Percentiles rank a stretch among this genome's conserved stretches.
phyloP scores from a whole-genome alignment of 1,140 invertebrate genomes.

The Idris sp. region DNA sequence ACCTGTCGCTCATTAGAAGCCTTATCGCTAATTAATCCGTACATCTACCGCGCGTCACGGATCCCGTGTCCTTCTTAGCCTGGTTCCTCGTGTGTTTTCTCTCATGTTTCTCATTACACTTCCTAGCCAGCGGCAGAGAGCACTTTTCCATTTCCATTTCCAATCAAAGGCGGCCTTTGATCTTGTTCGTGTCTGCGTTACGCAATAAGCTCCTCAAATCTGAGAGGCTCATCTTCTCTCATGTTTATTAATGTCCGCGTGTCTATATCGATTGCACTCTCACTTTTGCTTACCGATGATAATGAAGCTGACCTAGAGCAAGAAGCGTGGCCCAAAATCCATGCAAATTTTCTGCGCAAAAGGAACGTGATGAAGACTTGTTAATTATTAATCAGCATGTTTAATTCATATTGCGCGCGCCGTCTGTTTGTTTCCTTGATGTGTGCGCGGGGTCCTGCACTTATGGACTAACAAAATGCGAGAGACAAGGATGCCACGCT shows the following conservation, averaged over 20 bases:
- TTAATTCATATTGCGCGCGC: conserved; percentile 76
- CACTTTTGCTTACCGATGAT: conserved; percentile 68
- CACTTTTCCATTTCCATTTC: conserved; percentile 20
- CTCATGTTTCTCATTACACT: conserved; percentile 59
- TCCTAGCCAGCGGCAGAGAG: too few species aligned
- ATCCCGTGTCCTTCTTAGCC: conserved; percentile 75
- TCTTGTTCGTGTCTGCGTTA: conserved; percentile 33
- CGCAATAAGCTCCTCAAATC: conserved; percentile 22
- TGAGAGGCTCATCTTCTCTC: conserved; percentile 53
- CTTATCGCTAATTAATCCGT: conserved; percentile 79
- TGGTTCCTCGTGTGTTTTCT: conserved; percentile 63
- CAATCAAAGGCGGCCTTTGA: conserved; percentile 32
- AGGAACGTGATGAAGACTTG: conserved; percentile 62
- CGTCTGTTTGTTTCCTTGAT: conserved; percentile 76
- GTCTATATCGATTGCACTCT: conserved; percentile 73
- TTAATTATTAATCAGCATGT: conserved; percentile 77
- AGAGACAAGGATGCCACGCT: conserved; percentile 28
- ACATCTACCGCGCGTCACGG: conserved; percentile 75
- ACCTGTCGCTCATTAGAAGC: conserved; percentile 78
- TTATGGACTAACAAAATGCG: conserved; percentile 67
- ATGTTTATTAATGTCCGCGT: conserved; percentile 72
- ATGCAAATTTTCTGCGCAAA: too few species aligned
- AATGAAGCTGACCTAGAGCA: conserved; percentile 74
- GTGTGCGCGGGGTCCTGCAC: conserved; percentile 70
- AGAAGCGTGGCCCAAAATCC: conserved; percentile 8